Evolutionary conservation across 2,797 vertebrate species (phyloP), one percentile per base, ranked within the genome.

Genomic region (Acrossocheilus fasciatus): DNA sequence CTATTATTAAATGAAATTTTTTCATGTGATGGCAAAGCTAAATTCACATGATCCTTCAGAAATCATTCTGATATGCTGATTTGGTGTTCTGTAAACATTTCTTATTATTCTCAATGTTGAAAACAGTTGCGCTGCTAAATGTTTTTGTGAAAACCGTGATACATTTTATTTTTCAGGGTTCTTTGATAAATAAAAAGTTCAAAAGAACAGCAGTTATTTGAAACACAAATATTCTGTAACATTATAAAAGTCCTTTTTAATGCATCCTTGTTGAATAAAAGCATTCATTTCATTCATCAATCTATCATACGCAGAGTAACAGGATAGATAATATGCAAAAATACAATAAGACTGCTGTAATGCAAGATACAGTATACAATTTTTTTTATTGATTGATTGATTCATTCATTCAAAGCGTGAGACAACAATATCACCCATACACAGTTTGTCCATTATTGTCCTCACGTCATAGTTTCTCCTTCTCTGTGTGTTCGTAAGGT

Each of bases 401-500:
- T 30, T 30, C 30, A 30, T 30, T 30, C 6, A 50, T 75, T 84
- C 6, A 77, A 52, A 66, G 43, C 2, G 4, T 50, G 43, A 39
- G 43, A 39, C 52, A 73, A 83, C 45, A 78, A 69, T 54, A 30
- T 39, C 36, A 52, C 62, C 47, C 43, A 79, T 76, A 57, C 64
- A 80, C 36, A 45, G 14, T 76, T 26, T 66, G 62, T 69, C 45
- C 54, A 73, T 18, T 66, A 78, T 68, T 81, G 75, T 75, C 74
- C 50, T 66, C 66, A 36, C 64, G 20, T 41, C 59, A 84, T 52
- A 75, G 30, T 34, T n/a, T 75, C 20, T 45, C 92, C 92, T 93
- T 92, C 91, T 92, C 90, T 90, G 57, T 41, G 47, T 43, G 43
- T 64, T 84, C 26, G 18, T 50, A 78, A 74, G 70, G 82, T 93